Evolutionary conservation across 2,113 vertebrate genomes (phyloP), one percentile per base, ranked within the genome.

Genomic region (Sclerurus mexicanus): DNA sequence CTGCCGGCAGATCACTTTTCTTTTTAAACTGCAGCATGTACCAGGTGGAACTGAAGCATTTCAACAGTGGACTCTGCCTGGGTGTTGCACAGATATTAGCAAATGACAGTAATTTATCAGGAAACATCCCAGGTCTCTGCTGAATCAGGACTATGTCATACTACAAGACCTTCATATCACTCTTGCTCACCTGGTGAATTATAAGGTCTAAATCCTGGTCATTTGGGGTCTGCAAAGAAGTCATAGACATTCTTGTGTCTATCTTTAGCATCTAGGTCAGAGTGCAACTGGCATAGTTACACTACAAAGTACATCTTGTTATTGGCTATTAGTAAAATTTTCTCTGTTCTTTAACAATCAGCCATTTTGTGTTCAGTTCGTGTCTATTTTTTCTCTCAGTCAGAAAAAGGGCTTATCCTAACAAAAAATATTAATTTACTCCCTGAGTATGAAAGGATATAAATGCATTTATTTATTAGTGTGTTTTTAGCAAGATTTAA

Each of bases 41-140:
- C 76, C 67, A 88, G 86, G 42, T n/a, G 50, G 19, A 94, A 72
- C 46, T 77, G 85, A 93, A 93, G 39, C 79, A 84, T 69, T 67
- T 46, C 83, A 80, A 42, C 46, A 66, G 59, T 17, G 58, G 42
- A 10, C 8, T 71, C 68, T 84, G 72, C 50, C 72, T 71, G 50
- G n/a, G 20, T 66, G 30, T 77, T 77, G 59, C 72, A 77, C 59
- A 81, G 64, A 44, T 92, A 95, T 88, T 90, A 93, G 68, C 37
- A 95, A 94, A 96, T 63, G 68, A 67, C 56, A 62, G 55, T 50
- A 88, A 94, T 88, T 94, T 93, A 77, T 86, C 79, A 80, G 79
- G 78, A 93, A 91, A 75, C 17, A 79, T 91, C 11, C 44, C 37
- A 55, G n/a, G 37, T 50, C 67, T 50, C 50, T 80, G 85, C 76